phyloP scores from a whole-genome alignment of 2,113 vertebrate species.

The Sphaerodactylus townsendi region DNA sequence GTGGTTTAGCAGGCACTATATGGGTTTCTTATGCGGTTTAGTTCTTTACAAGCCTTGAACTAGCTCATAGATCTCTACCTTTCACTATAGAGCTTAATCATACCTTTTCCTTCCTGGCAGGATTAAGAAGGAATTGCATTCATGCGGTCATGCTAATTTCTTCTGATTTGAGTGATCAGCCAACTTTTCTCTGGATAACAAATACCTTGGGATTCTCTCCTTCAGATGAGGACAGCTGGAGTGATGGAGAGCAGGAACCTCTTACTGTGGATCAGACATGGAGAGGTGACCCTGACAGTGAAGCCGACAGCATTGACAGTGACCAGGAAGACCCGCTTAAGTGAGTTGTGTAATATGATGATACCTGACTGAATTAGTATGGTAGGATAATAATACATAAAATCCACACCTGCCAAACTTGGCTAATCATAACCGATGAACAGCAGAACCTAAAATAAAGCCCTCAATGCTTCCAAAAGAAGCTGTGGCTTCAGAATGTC shows the following conservation, averaged over 20 bases:
- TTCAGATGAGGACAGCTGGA: conserved; percentile 95
- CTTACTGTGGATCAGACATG: conserved; percentile 93
- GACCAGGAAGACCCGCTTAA: conserved; percentile 97
- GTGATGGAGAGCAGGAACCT: conserved; percentile 90
- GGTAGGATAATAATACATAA: background rate
- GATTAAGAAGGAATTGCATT: background rate
- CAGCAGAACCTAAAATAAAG: background rate
- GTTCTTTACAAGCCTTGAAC: background rate
- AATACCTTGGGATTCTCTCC: conserved; percentile 5
- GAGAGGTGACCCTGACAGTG: conserved; percentile 97
- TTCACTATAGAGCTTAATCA: fast-evolving
- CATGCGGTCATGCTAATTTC: background rate
- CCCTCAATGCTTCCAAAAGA: background rate
- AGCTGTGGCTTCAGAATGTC: background rate
- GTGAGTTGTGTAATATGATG: conserved; percentile 71
- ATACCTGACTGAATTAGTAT: no score
- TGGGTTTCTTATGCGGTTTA: background rate
- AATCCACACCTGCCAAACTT: background rate
- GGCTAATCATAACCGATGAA: background rate
- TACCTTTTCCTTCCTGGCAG: background rate
- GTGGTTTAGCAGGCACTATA: background rate
- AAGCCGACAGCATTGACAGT: conserved; percentile 95
- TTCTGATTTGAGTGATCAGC: fast-evolving
- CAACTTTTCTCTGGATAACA: background rate
- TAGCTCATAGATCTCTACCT: fast-evolving